Evolutionary conservation across 92 coral and sea anemone genomes (phyloP), one percentile per base, ranked within the genome.

Genomic region (Paragorgia papillata): DNA sequence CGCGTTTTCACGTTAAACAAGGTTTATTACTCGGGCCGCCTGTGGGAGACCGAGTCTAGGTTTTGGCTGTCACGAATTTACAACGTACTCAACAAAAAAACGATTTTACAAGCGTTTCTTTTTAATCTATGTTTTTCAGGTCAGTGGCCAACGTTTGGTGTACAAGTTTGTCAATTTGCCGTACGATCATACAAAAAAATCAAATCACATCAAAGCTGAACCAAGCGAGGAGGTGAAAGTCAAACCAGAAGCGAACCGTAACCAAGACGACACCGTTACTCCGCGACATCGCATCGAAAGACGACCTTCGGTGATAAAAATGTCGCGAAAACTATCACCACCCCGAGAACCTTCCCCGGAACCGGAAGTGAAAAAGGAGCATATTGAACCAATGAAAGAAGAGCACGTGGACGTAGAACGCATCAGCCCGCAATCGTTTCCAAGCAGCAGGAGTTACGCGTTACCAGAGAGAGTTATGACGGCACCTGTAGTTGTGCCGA

Each of bases 111-210:
- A n/a, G n/a, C n/a, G n/a, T n/a, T n/a, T n/a, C n/a, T n/a, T n/a
- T n/a, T n/a, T n/a, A n/a, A n/a, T n/a, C n/a, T 37, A 26, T 31
- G 62, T 46, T 43, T 40, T 20, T 35, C 66, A 95, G 99, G 99
- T 95, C 33, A 95, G 89, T 51, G 99, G 99, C 29, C 99, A 95
- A 59, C 83, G 99, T 35, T 66, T 95, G n/a, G 99, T 95, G 0
- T 95, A 95, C 92, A 95, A 95, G 80, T 95, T 95, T 29, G 99
- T 95, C 3, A 96, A 95, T 17, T 83, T 95, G 18, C 99, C 99
- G 7, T 95, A 91, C 66, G 82, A 88, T 73, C 21, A 55, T 21
- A 29, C 62, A 35, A 71, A 71, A 24, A 71, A 71, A 53, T 53
- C 78, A 15, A 51, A 51, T 26, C 62, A 55, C 48, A 20, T 71